Evolutionary conservation across 2,888 invertebrate genomes (phyloP).

Genomic region (Dynastes hyllus): DNA sequence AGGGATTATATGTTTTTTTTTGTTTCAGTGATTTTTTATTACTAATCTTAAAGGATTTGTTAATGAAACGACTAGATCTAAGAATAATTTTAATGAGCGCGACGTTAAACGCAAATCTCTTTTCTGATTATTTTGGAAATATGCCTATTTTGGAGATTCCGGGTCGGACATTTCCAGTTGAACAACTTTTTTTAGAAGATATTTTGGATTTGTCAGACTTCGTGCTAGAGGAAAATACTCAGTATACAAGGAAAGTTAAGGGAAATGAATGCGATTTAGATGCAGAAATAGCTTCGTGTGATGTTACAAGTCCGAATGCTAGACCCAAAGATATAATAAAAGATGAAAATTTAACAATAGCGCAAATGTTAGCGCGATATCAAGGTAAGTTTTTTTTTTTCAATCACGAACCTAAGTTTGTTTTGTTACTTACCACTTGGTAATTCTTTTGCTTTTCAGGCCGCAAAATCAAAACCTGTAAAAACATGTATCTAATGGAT

Average conservation of each 20-base stretch:
- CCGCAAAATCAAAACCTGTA: constrained; percentile 78
- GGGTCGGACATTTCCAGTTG: constrained; percentile 89
- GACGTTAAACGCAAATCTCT: constrained; percentile 88
- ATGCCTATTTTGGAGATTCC: constrained; percentile 88
- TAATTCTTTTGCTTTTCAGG: constrained; percentile 62
- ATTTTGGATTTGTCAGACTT: constrained; percentile 80
- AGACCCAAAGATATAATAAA: constrained; percentile 77
- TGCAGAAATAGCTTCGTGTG: constrained; percentile 78
- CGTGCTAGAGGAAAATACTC: constrained; percentile 77
- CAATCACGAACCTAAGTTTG: too few relatives aligned
- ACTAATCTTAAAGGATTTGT: constrained; percentile 85
- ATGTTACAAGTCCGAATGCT: constrained; percentile 74
- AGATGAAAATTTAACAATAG: constrained; percentile 82
- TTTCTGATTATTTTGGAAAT: constrained; percentile 87
- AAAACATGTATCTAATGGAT: constrained; percentile 85
- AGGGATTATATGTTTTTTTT: not conserved
- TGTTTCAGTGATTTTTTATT: constrained; percentile 86
- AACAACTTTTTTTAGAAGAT: constrained; percentile 87
- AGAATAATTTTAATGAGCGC: constrained; percentile 95
- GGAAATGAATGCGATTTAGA: constrained; percentile 76
- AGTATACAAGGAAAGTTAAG: constrained; percentile 79
- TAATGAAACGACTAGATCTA: constrained; percentile 82
- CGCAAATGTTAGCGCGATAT: constrained; percentile 81
- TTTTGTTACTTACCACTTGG: not conserved
- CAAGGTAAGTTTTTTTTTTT: constrained; percentile 67